Conservation (phyloP, 2,888 invertebrate genomes). For the Tromatobia lineatoria region DNA sequence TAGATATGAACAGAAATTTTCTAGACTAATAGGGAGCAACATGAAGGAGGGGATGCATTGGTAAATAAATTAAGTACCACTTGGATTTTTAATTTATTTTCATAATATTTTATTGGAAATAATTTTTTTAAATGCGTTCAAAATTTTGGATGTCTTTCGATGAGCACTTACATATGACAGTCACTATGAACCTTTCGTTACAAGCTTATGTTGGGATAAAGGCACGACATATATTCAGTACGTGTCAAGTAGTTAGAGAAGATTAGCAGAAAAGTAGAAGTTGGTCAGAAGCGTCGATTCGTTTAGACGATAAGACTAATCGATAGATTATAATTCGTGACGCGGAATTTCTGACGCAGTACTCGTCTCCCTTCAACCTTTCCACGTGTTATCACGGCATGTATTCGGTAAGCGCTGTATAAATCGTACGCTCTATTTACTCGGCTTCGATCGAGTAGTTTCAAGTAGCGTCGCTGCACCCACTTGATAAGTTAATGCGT, state of each 20-base stretch:
- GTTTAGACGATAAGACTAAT: constrained; percentile 8
- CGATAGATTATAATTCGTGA: constrained; percentile 32
- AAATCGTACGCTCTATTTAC: not conserved
- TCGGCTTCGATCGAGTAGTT: not conserved
- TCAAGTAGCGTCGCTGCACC: not conserved
- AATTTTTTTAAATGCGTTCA: too few species aligned
- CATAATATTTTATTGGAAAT: too few species aligned
- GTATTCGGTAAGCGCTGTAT: constrained; percentile 10
- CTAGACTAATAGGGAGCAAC: too few species aligned
- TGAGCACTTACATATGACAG: not conserved
- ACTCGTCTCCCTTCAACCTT: not conserved
- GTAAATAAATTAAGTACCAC: too few species aligned
- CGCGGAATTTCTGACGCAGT: not conserved
- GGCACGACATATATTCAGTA: not conserved
- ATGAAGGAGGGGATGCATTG: too few species aligned
- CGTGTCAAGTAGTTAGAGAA: not conserved
- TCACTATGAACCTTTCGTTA: not conserved
- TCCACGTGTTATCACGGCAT: not conserved
- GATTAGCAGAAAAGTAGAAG: constrained; percentile 26
- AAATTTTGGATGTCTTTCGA: too few species aligned
- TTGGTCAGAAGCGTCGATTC: not conserved
- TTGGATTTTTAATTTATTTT: too few species aligned
- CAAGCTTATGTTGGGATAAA: not conserved
- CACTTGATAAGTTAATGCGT: not conserved
- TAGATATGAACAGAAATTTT: too few species aligned